A percentile compares a stretch with the other conserved stretches of the same genome.
Conservation (phyloP, 2,888 invertebrate species). For the Beris chalybata region DNA sequence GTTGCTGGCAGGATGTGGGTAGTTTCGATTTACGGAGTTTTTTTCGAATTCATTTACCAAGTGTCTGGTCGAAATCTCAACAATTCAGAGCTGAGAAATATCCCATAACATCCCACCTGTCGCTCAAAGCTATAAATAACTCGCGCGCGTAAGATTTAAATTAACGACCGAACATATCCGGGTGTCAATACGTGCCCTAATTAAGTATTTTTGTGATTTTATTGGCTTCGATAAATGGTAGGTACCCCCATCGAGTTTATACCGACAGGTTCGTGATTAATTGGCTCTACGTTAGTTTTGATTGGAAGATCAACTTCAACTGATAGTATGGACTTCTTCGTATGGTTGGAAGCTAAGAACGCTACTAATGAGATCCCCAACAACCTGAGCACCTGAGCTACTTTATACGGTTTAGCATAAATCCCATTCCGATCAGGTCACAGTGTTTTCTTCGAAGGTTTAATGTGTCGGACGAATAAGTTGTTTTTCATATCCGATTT, state of each 20-base stretch:
- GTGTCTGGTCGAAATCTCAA: too few species aligned
- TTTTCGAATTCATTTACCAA: too few species aligned
- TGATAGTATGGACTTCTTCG: neutral
- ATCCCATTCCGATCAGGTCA: neutral
- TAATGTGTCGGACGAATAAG: too few species aligned
- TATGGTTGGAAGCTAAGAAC: constrained; percentile 7
- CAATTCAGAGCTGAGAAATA: too few species aligned
- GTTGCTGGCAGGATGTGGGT: too few species aligned
- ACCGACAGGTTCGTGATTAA: constrained; percentile 14
- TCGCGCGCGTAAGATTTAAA: neutral
- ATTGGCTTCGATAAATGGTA: constrained; percentile 1
- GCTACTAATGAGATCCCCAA: constrained; percentile 3
- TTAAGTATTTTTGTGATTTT: constrained; percentile 26
- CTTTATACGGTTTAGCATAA: constrained; percentile 2
- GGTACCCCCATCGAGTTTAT: neutral
- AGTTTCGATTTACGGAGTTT: too few species aligned
- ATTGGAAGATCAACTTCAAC: constrained; percentile 15
- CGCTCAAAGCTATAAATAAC: too few species aligned
- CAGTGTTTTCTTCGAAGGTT: too few species aligned
- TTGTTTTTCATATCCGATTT: too few species aligned
- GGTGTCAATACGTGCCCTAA: constrained; percentile 14
- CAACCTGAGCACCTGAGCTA: constrained; percentile 2
- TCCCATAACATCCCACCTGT: too few species aligned
- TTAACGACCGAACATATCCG: constrained; percentile 13
- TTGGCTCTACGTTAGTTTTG: constrained; percentile 14